These are phyloP conservation scores for Whitmania pigra DNA, from an alignment of 1,140 invertebrate genomes.

Conservation along the genomic window DNA sequence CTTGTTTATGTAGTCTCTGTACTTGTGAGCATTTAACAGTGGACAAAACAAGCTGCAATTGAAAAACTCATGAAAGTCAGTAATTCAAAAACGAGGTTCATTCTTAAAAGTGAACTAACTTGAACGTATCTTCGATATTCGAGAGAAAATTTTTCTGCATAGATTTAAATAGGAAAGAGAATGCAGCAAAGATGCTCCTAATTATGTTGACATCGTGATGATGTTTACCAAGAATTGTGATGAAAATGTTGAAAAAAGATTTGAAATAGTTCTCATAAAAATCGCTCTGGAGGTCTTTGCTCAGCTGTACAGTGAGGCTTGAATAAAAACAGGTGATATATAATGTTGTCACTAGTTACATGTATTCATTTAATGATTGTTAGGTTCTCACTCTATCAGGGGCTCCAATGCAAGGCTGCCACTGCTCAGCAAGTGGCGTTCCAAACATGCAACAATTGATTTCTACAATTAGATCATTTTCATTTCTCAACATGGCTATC, in stretches of 20 bases:
- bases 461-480: slow-evolving; percentile 41
- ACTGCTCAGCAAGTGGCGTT: slow-evolving; percentile 57
- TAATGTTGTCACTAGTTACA: background rate
- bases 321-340: slow-evolving; percentile 1
- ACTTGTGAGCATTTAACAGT: slow-evolving; percentile 52
- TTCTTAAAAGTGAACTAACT: slow-evolving; percentile 27
- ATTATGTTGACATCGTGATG: slow-evolving; percentile 58
- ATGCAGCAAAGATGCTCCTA: slow-evolving; percentile 64
- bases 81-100: slow-evolving; percentile 57
- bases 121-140: slow-evolving; percentile 60
- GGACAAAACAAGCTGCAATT: slow-evolving; percentile 54
- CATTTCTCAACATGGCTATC: background rate
- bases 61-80: slow-evolving; percentile 35
- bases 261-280: slow-evolving; percentile 66
- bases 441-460: slow-evolving; percentile 55
- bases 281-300: slow-evolving; percentile 68
- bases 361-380: background rate
- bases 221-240: slow-evolving; percentile 59
- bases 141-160: slow-evolving; percentile 65
- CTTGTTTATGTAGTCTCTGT: slow-evolving; percentile 66
- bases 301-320: slow-evolving; percentile 67
- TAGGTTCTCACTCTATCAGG: slow-evolving; percentile 62
- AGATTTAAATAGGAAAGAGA: slow-evolving; percentile 78
- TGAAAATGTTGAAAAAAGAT: slow-evolving; percentile 52
- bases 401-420: slow-evolving; percentile 62